These are phyloP conservation scores for Morelia viridis DNA, from an alignment of 2,797 vertebrate species.

Conservation along the genomic window DNA sequence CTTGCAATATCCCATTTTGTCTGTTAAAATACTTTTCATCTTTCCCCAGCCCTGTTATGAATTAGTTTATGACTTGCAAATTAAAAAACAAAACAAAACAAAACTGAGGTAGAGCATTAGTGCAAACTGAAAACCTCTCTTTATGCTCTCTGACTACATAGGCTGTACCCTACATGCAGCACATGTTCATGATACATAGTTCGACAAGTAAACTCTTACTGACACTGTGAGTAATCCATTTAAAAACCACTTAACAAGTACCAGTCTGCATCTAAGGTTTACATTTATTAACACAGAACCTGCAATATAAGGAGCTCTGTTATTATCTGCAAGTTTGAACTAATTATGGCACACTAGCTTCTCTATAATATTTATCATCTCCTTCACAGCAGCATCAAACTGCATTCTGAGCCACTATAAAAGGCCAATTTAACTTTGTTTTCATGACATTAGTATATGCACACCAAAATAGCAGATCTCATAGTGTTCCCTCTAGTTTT, in stretches of 20 bases:
- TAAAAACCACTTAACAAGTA: slow-evolving; percentile 28
- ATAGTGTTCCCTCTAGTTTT: neutral
- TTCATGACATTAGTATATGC: neutral
- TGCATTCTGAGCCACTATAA: neutral
- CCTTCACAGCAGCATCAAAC: neutral
- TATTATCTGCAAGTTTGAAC: slow-evolving; percentile 50
- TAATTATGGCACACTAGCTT: neutral
- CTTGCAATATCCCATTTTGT: too few species aligned
- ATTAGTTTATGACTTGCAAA: neutral
- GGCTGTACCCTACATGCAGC: neutral
- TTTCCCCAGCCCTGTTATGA: neutral
- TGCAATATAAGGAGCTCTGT: slow-evolving; percentile 11
- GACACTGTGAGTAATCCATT: neutral
- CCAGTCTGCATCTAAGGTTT: slow-evolving; percentile 34
- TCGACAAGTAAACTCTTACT: neutral
- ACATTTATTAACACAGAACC: slow-evolving; percentile 53
- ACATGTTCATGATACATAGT: neutral
- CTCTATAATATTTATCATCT: neutral
- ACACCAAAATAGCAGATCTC: neutral
- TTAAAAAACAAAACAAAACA: neutral
- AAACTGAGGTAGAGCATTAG: neutral
- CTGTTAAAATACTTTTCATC: slow-evolving; percentile 1
- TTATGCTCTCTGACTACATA: neutral
- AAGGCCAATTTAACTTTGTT: neutral
- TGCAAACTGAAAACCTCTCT: neutral